Percentiles rank a stretch among this genome's conserved stretches.
Evolutionary conservation across 2,888 invertebrate genomes (phyloP).

Genomic region (Pristionchus japonicus): DNA sequence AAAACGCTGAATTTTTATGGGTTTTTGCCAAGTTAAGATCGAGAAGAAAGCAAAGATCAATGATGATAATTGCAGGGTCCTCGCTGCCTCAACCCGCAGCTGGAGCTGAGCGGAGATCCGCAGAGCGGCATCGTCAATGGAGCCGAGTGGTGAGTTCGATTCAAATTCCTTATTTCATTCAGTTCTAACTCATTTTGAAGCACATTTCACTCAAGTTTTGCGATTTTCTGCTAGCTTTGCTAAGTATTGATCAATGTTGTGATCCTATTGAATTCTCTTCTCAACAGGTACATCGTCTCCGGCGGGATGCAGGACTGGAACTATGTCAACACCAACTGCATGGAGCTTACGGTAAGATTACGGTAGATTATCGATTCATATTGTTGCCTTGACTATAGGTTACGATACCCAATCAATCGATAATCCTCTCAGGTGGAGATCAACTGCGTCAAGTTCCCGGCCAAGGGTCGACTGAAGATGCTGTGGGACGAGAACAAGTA

Average conservation of each 20-base stretch:
- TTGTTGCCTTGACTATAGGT: not conserved
- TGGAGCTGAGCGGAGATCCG: slow-evolving; percentile 81
- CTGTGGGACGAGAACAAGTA: slow-evolving; percentile 93
- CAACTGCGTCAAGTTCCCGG: slow-evolving; percentile 85
- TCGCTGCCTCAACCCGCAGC: slow-evolving; percentile 62
- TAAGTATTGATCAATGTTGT: not conserved
- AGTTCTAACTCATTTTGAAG: not conserved
- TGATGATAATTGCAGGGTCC: slow-evolving; percentile 58
- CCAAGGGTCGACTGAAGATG: slow-evolving; percentile 80
- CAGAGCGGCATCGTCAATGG: slow-evolving; percentile 93
- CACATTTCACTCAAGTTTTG: too few relatives aligned
- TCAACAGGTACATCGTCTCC: slow-evolving; percentile 75
- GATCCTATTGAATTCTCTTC: not conserved
- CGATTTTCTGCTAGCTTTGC: too few relatives aligned
- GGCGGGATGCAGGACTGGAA: slow-evolving; percentile 99
- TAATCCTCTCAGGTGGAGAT: slow-evolving; percentile 83
- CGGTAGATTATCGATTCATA: not conserved
- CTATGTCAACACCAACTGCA: slow-evolving; percentile 90
- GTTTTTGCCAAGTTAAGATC: too few relatives aligned
- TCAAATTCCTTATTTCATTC: not conserved
- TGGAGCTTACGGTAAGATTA: slow-evolving; percentile 85
- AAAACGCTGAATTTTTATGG: not conserved
- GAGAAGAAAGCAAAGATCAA: not conserved
- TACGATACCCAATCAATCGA: not conserved
- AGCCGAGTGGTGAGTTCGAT: slow-evolving; percentile 85